These are phyloP conservation scores for Perdita meconis DNA, from an alignment of 2,888 invertebrate genomes.

Conservation along the genomic window DNA sequence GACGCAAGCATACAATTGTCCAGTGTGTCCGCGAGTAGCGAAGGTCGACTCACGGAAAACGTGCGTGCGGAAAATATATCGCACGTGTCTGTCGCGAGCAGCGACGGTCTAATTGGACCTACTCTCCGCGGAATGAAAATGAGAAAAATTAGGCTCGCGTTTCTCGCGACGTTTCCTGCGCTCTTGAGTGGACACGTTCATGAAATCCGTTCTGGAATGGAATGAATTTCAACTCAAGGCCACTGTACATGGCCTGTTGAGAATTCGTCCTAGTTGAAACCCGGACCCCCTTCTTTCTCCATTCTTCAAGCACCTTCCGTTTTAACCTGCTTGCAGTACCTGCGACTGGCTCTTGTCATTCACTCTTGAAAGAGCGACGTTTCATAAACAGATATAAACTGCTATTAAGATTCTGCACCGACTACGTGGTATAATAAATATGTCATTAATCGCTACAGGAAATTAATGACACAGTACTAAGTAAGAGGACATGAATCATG, in stretches of 20 bases:
- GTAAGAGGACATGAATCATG: neutral
- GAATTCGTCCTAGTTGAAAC: neutral
- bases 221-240: slow-evolving; percentile 43
- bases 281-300: too few relatives aligned
- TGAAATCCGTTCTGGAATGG: neutral
- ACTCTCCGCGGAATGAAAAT: slow-evolving; percentile 33
- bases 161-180: slow-evolving; percentile 33
- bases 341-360: too few relatives aligned
- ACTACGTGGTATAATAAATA: too few relatives aligned
- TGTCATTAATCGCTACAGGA: neutral
- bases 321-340: neutral
- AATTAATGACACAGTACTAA: slow-evolving; percentile 4
- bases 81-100: slow-evolving; percentile 47
- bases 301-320: neutral
- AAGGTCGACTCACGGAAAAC: slow-evolving; percentile 42
- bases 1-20: slow-evolving; percentile 19
- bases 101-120: slow-evolving; percentile 40
- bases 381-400: too few relatives aligned
- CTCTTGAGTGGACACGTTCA: neutral
- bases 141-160: slow-evolving; percentile 42
- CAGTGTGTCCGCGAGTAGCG: slow-evolving; percentile 22
- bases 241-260: neutral
- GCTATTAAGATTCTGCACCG: too few relatives aligned
- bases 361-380: too few relatives aligned
- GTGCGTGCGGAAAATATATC: slow-evolving; percentile 24